Evolutionary conservation across 2,888 invertebrate genomes (phyloP).

Genomic region (Thecocarcelia acutangulata): DNA sequence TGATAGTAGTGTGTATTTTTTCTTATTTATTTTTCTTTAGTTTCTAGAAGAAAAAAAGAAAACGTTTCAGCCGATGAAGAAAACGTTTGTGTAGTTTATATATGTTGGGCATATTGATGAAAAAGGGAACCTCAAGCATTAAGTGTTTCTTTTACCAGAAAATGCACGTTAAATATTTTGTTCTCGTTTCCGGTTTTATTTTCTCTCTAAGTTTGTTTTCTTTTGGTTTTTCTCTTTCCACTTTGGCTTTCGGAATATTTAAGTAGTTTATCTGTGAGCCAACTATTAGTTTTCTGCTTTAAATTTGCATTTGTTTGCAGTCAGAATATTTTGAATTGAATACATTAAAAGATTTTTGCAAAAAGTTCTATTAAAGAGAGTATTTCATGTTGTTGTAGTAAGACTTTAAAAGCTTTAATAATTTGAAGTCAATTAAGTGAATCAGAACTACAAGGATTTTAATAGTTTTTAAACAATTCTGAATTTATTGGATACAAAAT

Average conservation of each 20-base stretch:
- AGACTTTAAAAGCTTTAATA: too few species aligned
- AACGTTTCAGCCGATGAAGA: neutral
- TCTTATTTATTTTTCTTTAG: neutral
- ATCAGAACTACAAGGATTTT: too few species aligned
- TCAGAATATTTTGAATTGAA: neutral
- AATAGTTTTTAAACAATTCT: neutral
- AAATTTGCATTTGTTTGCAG: neutral
- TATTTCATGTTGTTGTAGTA: too few species aligned
- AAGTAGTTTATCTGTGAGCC: slow-evolving; percentile 15
- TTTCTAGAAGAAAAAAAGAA: neutral
- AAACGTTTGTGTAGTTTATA: slow-evolving; percentile 5
- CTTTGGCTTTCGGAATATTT: slow-evolving; percentile 31
- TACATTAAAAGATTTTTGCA: neutral
- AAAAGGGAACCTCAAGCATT: slow-evolving; percentile 7
- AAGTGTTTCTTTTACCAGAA: slow-evolving; percentile 30
- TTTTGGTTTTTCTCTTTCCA: neutral
- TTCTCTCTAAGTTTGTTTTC: neutral
- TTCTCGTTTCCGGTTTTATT: slow-evolving; percentile 28
- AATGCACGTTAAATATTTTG: slow-evolving; percentile 40
- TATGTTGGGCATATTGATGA: slow-evolving; percentile 2
- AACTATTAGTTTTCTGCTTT: neutral
- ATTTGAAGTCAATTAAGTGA: too few species aligned
- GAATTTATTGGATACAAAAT: too few species aligned
- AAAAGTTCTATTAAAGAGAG: neutral
- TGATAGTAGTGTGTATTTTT: slow-evolving; percentile 15